These are phyloP conservation scores for Bibio marci DNA, from an alignment of 2,888 invertebrate genomes.

Conservation along the genomic window DNA sequence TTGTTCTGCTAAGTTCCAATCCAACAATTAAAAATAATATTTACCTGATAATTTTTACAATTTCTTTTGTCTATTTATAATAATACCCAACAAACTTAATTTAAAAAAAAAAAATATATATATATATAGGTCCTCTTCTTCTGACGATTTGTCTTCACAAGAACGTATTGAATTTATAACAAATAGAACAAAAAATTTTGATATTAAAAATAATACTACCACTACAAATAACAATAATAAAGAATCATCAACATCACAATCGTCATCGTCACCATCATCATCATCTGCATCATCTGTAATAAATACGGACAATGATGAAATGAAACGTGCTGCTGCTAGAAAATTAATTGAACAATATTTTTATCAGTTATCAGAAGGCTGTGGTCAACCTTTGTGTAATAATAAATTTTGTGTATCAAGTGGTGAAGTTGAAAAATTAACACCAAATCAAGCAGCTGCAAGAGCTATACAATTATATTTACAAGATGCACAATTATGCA, in stretches of 20 bases:
- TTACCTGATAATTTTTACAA: no score
- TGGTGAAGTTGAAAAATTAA: slow-evolving; percentile 58
- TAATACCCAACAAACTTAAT: slow-evolving; percentile 5
- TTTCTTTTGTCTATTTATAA: no score
- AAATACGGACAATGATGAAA: slow-evolving; percentile 36
- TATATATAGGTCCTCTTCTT: not conserved
- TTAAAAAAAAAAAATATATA: not conserved
- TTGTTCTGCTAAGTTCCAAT: no score
- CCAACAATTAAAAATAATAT: no score
- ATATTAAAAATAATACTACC: not conserved
- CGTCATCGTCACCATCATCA: not conserved
- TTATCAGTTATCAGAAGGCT: slow-evolving; percentile 81
- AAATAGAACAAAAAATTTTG: no score
- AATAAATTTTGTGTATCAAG: slow-evolving; percentile 83
- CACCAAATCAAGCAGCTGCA: slow-evolving; percentile 80
- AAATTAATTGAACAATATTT: slow-evolving; percentile 84
- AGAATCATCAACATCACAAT: slow-evolving; percentile 1
- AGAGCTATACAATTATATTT: slow-evolving; percentile 75
- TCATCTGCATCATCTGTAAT: not conserved
- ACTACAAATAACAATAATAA: not conserved
- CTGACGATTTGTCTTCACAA: not conserved
- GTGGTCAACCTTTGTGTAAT: slow-evolving; percentile 73
- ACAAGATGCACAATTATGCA: slow-evolving; percentile 70
- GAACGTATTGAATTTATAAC: not conserved
- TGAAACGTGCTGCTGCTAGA: slow-evolving; percentile 63